Percentiles rank a stretch among this genome's conserved stretches.
Conservation (phyloP, 2,888 invertebrate genomes). For the Cantharis rustica region DNA sequence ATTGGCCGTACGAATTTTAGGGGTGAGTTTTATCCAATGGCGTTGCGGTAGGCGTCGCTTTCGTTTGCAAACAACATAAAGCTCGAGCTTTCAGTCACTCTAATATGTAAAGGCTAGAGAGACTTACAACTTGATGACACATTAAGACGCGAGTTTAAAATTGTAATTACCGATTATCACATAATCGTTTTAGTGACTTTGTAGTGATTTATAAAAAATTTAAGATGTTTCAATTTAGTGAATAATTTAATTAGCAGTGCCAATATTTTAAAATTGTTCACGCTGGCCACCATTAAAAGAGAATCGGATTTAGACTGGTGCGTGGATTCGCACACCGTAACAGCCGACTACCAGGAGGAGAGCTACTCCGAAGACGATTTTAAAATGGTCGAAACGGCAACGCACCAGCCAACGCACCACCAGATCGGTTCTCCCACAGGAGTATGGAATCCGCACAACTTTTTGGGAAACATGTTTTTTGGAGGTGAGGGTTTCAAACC, state of each 20-base stretch:
- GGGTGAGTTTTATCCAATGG: slow-evolving; percentile 32
- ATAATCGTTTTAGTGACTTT: not conserved
- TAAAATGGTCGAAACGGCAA: slow-evolving; percentile 53
- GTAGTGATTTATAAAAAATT: not conserved
- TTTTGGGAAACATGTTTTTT: slow-evolving; percentile 47
- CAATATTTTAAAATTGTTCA: slow-evolving; percentile 29
- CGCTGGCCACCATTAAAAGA: slow-evolving; percentile 54
- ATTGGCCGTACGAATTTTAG: slow-evolving; percentile 28
- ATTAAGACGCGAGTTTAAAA: slow-evolving; percentile 21
- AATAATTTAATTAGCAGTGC: not conserved
- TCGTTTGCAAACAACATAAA: slow-evolving; percentile 25
- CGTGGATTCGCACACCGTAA: slow-evolving; percentile 42
- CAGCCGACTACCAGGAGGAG: slow-evolving; percentile 44
- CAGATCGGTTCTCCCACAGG: slow-evolving; percentile 28
- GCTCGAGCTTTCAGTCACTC: slow-evolving; percentile 22
- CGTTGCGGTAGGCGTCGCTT: slow-evolving; percentile 26
- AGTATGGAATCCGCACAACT: slow-evolving; percentile 38
- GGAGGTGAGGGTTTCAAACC: slow-evolving; percentile 56
- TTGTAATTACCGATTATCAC: slow-evolving; percentile 6
- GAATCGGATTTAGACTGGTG: slow-evolving; percentile 53
- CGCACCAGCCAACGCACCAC: slow-evolving; percentile 38
- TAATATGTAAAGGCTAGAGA: slow-evolving; percentile 24
- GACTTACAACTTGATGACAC: slow-evolving; percentile 9
- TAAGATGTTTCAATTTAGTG: not conserved
- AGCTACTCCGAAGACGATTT: slow-evolving; percentile 43